Base-by-base conservation (phyloP, 1,140 invertebrate species). In the Nasonia giraulti region DNA sequence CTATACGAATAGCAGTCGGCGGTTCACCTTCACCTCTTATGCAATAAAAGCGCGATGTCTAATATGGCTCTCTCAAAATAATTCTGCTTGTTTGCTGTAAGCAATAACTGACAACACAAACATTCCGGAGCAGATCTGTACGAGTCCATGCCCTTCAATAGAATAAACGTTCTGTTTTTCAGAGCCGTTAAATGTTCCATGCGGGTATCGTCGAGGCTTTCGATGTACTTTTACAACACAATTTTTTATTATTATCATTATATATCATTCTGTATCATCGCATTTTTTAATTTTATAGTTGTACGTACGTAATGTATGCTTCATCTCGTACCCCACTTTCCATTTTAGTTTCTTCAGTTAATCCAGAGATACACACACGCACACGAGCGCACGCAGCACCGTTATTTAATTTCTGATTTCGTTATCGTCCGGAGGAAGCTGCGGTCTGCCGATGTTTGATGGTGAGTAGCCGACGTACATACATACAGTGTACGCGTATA, bases 381-480 rank as follows among this genome's bases (percentile, higher is more conserved):
- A 71, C 17, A 69, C 23, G 23, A 55, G 50, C 55, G 17, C 55
- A 62, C 82, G 87, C 85, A 55, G 85, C 88, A 89, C 86, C 86
- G 88, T 91, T 90, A 88, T 88, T 90, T 91, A 86, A 90, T 90
- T 91, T 91, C 71, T 81, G 84, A 87, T 90, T 87, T 89, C 87
- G 87, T 89, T 89, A 89, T 90, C 83, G 17, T 71, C 84, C 78
- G 86, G 88, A 91, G 89, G 89, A 90, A 88, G 88, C 86, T 85
- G 87, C 87, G 69, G 84, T 90, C 87, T 85, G 89, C 89, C 87
- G 88, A 93, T 92, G 92, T 91, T 91, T 85, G 91, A 93, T 87
- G 92, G 92, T 93, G 87, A 93, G 92, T 91, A 66, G 17, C 55
- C 55, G 31, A 62, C n/a, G n/a, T n/a, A n/a, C n/a, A n/a, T n/a